Evolutionary conservation across 1,140 invertebrate genomes (phyloP), one percentile per base, ranked within the genome.

Genomic region (Drosophila truncata): DNA sequence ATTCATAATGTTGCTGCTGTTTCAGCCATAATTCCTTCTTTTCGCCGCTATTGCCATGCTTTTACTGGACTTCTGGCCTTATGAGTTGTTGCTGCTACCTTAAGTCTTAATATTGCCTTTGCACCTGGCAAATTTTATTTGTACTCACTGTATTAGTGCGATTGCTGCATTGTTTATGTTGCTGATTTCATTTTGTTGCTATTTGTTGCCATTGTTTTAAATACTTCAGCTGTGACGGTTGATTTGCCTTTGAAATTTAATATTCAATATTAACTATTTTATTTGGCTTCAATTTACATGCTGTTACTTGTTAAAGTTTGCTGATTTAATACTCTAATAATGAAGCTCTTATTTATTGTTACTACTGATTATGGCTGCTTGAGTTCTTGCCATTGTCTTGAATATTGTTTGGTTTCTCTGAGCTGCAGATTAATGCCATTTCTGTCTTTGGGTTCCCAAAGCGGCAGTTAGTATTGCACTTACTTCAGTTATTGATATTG

Each of bases 401-500:
- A 18, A 33, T 61, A 35, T 18, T 31, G 25, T 42, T 42, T 31
- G 52, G 33, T 25, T 37, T 55, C 33, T 37, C 9, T 57, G 16
- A 14, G 31, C 58, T 62, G 14, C 31, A 70, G 65, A 71, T 70
- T 57, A 29, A 55, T 37, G 52, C 52, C 18, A 25, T 25, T n/a
- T 23, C 1, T 25, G 27, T 11, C 9, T 11, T 57, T 25, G 14
- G 14, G 33, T 55, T 55, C 11, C 49, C 50, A 35, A 52, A 33
- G 61, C 62, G 23, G 62, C 57, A 65, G 62, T 65, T 62, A 18
- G 37, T 62, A 42, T 65, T 62, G 62, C 62, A 65, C 62, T 65
- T 65, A 42, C 37, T 11, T 65, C 35, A 52, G 66, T 44, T 70
- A 70, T 71, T 44, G 50, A 59, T 72, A 71, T 67, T 67, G 62